These are phyloP conservation scores for Drosophila dives DNA, from an alignment of 2,888 invertebrate genomes.

Conservation along the genomic window DNA sequence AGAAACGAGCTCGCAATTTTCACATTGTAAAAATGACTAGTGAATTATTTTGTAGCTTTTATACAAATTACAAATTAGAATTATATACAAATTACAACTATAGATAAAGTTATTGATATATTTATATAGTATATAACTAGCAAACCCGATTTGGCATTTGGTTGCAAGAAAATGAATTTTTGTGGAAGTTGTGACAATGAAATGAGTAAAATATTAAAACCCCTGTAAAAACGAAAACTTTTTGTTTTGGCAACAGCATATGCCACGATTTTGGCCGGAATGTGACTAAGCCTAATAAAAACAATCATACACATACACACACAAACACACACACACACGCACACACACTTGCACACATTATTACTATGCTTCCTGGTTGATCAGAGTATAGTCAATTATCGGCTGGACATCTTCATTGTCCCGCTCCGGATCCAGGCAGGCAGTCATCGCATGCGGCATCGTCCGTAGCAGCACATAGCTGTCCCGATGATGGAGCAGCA, in stretches of 20 bases:
- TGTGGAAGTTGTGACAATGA: constrained; percentile 45
- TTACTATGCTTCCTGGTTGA: constrained; percentile 57
- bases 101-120: constrained; percentile 6
- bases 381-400: constrained; percentile 61
- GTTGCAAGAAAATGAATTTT: constrained; percentile 61
- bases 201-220: constrained; percentile 33
- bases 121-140: constrained; percentile 48
- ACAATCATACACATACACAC: constrained; percentile 18
- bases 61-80: constrained; percentile 44
- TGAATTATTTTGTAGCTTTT: constrained; percentile 72
- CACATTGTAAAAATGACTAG: constrained; percentile 83
- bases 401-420: constrained; percentile 73
- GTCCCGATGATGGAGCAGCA: constrained; percentile 79
- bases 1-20: constrained; percentile 81
- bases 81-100: constrained; percentile 46
- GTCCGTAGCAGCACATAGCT: constrained; percentile 82
- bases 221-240: constrained; percentile 55
- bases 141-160: constrained; percentile 74
- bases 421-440: constrained; percentile 61
- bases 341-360: constrained; percentile 16
- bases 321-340: constrained; percentile 13
- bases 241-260: constrained; percentile 42
- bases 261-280: constrained; percentile 73
- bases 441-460: constrained; percentile 63
- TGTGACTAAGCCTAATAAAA: constrained; percentile 46